phyloP scores from a whole-genome alignment of 2,888 invertebrate species.

The Aphodius granarius region DNA sequence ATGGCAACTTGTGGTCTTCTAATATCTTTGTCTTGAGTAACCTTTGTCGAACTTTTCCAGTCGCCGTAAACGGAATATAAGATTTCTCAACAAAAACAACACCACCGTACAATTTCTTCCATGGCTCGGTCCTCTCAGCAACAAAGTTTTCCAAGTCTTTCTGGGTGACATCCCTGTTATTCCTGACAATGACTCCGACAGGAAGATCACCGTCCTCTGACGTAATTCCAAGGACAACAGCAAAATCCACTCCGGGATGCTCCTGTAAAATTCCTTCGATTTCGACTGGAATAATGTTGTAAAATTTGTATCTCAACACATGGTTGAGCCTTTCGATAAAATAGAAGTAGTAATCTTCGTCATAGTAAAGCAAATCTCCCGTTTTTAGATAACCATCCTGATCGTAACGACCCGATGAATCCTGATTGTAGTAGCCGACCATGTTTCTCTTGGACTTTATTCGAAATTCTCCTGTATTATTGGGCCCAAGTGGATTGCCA shows the following conservation, averaged over 20 bases:
- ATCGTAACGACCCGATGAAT: conserved; percentile 53
- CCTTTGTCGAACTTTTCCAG: conserved; percentile 43
- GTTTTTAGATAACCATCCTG: conserved; percentile 57
- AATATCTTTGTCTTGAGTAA: conserved; percentile 11
- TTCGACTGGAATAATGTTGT: conserved; percentile 34
- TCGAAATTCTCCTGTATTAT: conserved; percentile 58
- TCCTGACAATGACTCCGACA: conserved; percentile 25
- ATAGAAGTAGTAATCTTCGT: conserved; percentile 55
- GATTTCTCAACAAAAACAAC: conserved; percentile 41
- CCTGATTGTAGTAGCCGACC: conserved; percentile 56
- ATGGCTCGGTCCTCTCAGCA: conserved; percentile 41
- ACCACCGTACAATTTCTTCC: conserved; percentile 46
- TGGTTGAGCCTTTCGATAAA: conserved; percentile 58
- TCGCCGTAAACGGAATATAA: conserved; percentile 43
- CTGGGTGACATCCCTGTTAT: conserved; percentile 29
- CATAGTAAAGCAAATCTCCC: conserved; percentile 59
- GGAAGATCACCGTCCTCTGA: conserved; percentile 37
- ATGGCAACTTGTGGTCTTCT: background rate
- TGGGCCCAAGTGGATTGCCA: conserved; percentile 49
- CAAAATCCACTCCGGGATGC: conserved; percentile 33
- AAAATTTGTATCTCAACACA: conserved; percentile 44
- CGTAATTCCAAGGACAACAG: conserved; percentile 36
- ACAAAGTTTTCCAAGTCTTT: conserved; percentile 42
- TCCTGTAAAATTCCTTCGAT: conserved; percentile 33
- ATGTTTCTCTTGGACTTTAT: conserved; percentile 49